Conservation (phyloP, 2,113 vertebrate species). For the Bufo gargarizans region DNA sequence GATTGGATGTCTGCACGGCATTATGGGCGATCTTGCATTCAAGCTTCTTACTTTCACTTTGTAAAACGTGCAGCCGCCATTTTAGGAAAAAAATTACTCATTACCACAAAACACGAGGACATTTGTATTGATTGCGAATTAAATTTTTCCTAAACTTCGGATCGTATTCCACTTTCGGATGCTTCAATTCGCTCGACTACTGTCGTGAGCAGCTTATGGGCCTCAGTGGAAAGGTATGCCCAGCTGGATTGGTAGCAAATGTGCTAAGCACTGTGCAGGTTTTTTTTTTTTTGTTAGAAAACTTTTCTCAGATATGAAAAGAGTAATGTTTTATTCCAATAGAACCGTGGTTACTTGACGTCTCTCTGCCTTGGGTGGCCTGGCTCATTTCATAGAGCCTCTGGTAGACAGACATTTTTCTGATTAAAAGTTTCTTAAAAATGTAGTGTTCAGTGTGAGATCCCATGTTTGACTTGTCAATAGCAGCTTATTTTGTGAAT, state of each 20-base stretch:
- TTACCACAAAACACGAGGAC: too few relatives aligned
- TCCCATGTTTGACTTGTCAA: constrained; percentile 30
- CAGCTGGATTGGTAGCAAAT: neutral
- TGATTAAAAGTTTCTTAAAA: constrained; percentile 15
- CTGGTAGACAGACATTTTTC: neutral
- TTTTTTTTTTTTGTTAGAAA: neutral
- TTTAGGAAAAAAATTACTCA: too few relatives aligned
- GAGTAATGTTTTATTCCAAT: neutral
- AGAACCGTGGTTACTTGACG: neutral
- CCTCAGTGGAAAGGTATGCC: neutral
- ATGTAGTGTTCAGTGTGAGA: constrained; percentile 7
- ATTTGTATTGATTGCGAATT: too few relatives aligned
- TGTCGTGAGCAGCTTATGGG: too few relatives aligned
- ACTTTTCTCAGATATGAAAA: neutral
- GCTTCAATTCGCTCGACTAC: too few relatives aligned
- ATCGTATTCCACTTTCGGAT: too few relatives aligned
- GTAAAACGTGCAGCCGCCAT: too few relatives aligned
- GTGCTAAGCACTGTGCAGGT: neutral
- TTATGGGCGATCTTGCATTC: too few relatives aligned
- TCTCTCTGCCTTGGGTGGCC: neutral
- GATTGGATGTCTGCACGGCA: too few relatives aligned
- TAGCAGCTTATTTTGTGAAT: constrained; percentile 31
- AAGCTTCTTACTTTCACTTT: too few relatives aligned
- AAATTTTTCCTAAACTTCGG: too few relatives aligned
- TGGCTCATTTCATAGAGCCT: neutral